Base-by-base conservation (phyloP, 2,888 invertebrate genomes). In the Lobophora halterata region DNA sequence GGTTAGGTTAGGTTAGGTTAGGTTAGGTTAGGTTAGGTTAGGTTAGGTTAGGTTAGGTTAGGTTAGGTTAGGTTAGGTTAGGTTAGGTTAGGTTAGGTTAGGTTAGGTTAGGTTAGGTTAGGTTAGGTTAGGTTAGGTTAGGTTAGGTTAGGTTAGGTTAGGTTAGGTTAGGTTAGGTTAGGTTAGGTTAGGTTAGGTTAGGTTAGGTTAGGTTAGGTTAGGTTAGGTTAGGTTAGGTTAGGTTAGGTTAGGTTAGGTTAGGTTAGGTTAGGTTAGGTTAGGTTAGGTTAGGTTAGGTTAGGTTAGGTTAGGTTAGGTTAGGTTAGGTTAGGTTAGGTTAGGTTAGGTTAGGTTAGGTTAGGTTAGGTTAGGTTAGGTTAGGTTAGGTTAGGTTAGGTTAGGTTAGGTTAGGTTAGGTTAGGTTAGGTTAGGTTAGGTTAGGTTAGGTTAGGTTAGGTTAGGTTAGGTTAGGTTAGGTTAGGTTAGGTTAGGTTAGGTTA, bases 401-500 rank as follows among this genome's bases (percentile, higher is more conserved):
- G 27, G 27, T 27, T 27, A 27, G 27, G 27, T 27, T 27, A 27
- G 27, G 27, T 27, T 26, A 26, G 26, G n/a, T n/a, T n/a, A n/a
- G n/a, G n/a, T n/a, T n/a, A n/a, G n/a, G 26, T 26, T 26, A 26
- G 26, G 26, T 11, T 25, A 12, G 12, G 25, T 11, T 25, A 12
- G 12, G 25, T 11, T 25, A 12, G 12, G 25, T 11, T 27, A 27
- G 27, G 27, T 27, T 27, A 27, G 27, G 27, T 27, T 27, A 27
- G 27, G 27, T 27, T 27, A 27, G 27, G 27, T 27, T 27, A 27
- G 27, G 27, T 27, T 27, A 27, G 27, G 27, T 27, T 27, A 27
- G 27, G 27, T 27, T 27, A 27, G 27, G 27, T 27, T 27, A 27
- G 27, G 27, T 27, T 27, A 27, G 27, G 27, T 27, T 27, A 27